phyloP scores from a whole-genome alignment of 2,888 invertebrate genomes.

The Eupithecia inturbata region DNA sequence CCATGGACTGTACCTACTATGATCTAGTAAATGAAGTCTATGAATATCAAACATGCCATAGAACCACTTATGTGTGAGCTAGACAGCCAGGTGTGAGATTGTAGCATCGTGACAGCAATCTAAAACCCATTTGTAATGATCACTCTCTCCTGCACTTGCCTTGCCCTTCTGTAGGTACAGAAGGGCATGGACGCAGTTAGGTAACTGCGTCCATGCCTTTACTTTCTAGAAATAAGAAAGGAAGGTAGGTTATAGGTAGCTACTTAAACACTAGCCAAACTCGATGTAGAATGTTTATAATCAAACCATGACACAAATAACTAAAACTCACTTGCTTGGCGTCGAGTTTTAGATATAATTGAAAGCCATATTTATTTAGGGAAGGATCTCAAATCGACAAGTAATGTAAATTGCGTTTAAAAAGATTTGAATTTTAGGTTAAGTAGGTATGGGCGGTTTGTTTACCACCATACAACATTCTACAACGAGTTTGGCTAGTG shows the following conservation, averaged over 20 bases:
- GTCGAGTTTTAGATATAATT: no score
- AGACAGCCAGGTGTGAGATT: slow-evolving; percentile 16
- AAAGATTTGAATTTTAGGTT: no score
- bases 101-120: slow-evolving; percentile 35
- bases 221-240: slow-evolving; percentile 23
- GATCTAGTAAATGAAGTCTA: neutral
- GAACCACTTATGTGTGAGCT: slow-evolving; percentile 7
- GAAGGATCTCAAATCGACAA: no score
- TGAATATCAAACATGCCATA: neutral
- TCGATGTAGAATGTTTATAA: no score
- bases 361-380: no score
- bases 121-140: slow-evolving; percentile 41
- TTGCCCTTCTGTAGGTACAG: slow-evolving; percentile 22
- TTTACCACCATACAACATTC: no score
- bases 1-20: neutral
- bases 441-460: no score
- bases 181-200: no score
- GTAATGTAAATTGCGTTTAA: no score
- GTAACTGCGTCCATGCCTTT: slow-evolving; percentile 28
- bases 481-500: neutral
- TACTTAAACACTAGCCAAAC: no score
- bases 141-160: slow-evolving; percentile 35
- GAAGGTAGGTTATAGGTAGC: neutral
- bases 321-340: no score
- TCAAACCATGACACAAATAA: no score